Evolutionary conservation across 1,140 invertebrate genomes (phyloP), one percentile per base, ranked within the genome.

Genomic region (Ceratoteleas bidentatus): DNA sequence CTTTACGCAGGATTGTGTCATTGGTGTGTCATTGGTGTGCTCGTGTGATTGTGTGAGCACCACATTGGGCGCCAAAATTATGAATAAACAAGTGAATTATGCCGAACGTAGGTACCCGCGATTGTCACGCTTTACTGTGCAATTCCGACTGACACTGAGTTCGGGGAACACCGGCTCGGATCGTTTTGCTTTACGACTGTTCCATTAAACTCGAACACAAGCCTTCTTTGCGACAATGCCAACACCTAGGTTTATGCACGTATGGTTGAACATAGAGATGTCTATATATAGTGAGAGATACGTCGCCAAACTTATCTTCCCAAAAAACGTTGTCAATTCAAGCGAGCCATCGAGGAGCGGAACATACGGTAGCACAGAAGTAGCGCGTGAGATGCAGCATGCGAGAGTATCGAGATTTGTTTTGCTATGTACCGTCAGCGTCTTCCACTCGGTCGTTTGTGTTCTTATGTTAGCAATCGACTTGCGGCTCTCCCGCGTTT

Each of bases 381-480:
- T 65, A 85, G 85, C 85, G 73, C 68, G 36, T 84, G 78, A 66
- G 70, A 87, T 87, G 84, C 74, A 87, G 75, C 83, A 85, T 85
- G 85, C 84, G 78, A 83, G 45, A 72, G 49, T 66, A 43, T 76
- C 77, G 62, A 34, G 72, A 75, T 74, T 38, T 64, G 11, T 65
- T 36, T 74, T 57, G 69, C 33, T 68, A 8, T 11, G 36, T 68
- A 14, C 33, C 53, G 34, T 75, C 61, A 38, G 24, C 16, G 38
- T 16, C 69, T 57, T 36, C 0, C 68, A 70, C 49, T 54, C 13
- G 50, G 47, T 7, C 45, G 10, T 69, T 50, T 38, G 16, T 40
- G 15, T 81, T 73, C 64, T 73, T 24, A 50, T 70, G 62, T 69
- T 69, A 14, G 33, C 13, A 54, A 15, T 77, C 11, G 6, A 45